Evolutionary conservation across 2,888 invertebrate species (phyloP), one percentile per base, ranked within the genome.

Genomic region (Caenorhabditis drosophilae): DNA sequence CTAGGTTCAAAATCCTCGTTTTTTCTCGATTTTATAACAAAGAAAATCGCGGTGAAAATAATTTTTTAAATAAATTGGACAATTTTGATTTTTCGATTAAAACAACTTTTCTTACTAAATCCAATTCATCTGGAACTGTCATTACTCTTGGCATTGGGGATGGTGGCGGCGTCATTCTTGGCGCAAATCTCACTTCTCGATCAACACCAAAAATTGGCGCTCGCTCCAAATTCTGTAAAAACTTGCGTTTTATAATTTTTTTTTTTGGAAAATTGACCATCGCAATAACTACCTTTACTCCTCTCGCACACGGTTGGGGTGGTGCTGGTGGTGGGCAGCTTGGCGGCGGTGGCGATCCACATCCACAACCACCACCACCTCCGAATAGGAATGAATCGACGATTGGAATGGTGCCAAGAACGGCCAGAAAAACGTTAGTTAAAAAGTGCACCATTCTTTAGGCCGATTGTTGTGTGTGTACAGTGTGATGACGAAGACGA

Each of bases 51-150:
- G 36, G 12, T 12, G 12, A 31, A 31, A 12, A 31, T 31, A 18
- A 20, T 18, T 20, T 22, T 20, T 40, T 20, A 40, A 22, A 40
- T 40, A 18, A 16, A 36, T 40, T 15, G 18, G 40, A 40, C 22
- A 40, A 40, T 40, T 11, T 15, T 18, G 20, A 6, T 2, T 20
- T 18, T 18, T 36, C 16, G 36, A 36, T 36, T n/a, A 36, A 15
- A 36, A 36, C 4, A 40, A 16, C 2, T 12, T 4, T 35, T 53
- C 67, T 26, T 27, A 70, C 70, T 61, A 63, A 44, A 46, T 67
- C 70, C 22, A 70, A 52, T 42, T 70, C 70, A 47, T 70, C 70
- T 0, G 70, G 67, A 25, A 67, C 56, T 12, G 48, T 31, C 25
- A 53, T 56, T 1, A 63, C 57, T 4, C 48, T 52, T 34, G 63